phyloP scores from a whole-genome alignment of 2,113 vertebrate genomes.

The Potamarius usumacintae region DNA sequence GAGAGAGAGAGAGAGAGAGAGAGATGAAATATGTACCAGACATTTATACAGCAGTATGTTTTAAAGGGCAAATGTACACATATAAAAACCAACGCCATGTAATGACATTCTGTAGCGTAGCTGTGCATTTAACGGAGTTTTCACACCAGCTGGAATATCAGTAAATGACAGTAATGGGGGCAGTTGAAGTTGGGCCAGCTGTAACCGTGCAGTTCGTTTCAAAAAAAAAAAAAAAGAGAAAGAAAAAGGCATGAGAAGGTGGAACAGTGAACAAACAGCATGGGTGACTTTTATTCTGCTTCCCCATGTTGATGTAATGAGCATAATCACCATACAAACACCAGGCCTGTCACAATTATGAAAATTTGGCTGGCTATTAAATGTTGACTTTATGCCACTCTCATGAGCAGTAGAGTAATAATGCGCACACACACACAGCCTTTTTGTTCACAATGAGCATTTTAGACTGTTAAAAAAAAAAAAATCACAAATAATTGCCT shows the following conservation, averaged over 20 bases:
- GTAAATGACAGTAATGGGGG: background rate
- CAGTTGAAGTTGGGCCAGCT: slow-evolving; percentile 4
- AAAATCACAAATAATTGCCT: background rate
- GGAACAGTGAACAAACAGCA: slow-evolving; percentile 22
- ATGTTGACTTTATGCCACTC: slow-evolving; percentile 31
- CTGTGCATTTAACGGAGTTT: background rate
- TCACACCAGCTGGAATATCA: background rate
- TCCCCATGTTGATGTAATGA: slow-evolving; percentile 25
- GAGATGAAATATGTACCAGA: background rate
- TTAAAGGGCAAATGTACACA: background rate
- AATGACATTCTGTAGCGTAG: background rate
- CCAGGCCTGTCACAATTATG: slow-evolving; percentile 30
- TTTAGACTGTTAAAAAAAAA: background rate
- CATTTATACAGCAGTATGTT: background rate
- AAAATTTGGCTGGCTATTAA: slow-evolving; percentile 28
- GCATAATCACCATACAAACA: slow-evolving; percentile 32
- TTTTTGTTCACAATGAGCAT: background rate
- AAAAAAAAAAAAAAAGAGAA: background rate
- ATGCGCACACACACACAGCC: background rate
- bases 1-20: background rate
- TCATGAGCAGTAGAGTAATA: slow-evolving; percentile 20
- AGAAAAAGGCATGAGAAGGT: background rate
- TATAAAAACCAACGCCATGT: background rate
- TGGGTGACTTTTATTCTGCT: slow-evolving; percentile 23
- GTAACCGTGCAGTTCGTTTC: background rate